phyloP scores from a whole-genome alignment of 2,797 vertebrate genomes.

The Thalassophryne amazonica region DNA sequence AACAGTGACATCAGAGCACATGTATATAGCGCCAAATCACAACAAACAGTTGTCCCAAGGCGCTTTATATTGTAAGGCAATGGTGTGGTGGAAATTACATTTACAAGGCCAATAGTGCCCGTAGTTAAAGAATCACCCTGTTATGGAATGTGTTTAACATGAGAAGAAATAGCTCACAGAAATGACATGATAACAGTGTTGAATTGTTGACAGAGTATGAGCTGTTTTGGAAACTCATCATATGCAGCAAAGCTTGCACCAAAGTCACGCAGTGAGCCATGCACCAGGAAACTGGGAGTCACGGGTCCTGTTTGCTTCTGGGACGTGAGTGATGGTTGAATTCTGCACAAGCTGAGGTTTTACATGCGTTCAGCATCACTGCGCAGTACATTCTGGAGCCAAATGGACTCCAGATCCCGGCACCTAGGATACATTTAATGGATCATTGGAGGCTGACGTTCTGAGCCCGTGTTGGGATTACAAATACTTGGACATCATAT shows the following conservation, averaged over 20 bases:
- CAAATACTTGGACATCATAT: conserved; percentile 49
- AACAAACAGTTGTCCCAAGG: no score
- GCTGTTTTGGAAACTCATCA: conserved; percentile 9
- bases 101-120: no score
- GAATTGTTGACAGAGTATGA: no score
- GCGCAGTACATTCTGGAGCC: conserved; percentile 59
- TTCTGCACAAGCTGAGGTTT: conserved; percentile 46
- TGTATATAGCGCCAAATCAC: no score
- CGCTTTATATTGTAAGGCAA: no score
- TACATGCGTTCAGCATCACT: conserved; percentile 67
- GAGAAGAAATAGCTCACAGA: no score
- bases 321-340: conserved; percentile 58
- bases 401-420: conserved; percentile 60
- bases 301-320: conserved; percentile 49
- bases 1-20: no score
- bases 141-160: no score
- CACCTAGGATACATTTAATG: conserved; percentile 61
- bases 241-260: conserved; percentile 16
- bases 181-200: no score
- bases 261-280: conserved; percentile 39
- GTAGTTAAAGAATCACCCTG: no score
- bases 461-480: conserved; percentile 50
- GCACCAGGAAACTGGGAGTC: conserved; percentile 63
- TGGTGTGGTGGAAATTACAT: no score
- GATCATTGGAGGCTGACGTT: conserved; percentile 60